These are phyloP conservation scores for Agrochola lychnidis DNA, from an alignment of 2,888 invertebrate species.

Conservation along the genomic window DNA sequence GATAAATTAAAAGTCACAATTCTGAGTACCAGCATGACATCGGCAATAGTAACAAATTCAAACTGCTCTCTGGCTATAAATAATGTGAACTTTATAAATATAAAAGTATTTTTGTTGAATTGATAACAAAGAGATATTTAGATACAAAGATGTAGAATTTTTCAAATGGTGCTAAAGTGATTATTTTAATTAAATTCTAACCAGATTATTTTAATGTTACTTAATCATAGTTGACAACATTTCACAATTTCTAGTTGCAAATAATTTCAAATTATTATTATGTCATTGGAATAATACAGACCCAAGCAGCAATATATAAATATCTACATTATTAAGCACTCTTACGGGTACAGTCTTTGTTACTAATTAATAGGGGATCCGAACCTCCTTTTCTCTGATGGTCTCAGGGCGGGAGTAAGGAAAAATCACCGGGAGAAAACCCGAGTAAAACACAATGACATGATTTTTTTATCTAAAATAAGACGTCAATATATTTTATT, in stretches of 20 bases:
- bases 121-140: neutral
- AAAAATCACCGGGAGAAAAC: neutral
- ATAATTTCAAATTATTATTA: neutral
- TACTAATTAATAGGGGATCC: neutral
- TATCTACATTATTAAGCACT: neutral
- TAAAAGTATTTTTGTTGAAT: neutral
- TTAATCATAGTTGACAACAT: neutral
- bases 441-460: neutral
- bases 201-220: neutral
- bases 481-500: neutral
- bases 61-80: neutral
- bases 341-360: neutral
- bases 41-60: neutral
- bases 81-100: neutral
- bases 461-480: neutral
- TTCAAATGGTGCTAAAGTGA: slow-evolving; percentile 7
- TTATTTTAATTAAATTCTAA: neutral
- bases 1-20: neutral
- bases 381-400: neutral
- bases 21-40: neutral
- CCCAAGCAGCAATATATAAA: neutral
- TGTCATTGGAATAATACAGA: neutral
- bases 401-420: neutral
- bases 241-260: neutral
- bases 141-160: neutral